Evolutionary conservation across 2,888 invertebrate species (phyloP), one percentile per base, ranked within the genome.

Genomic region (Lamproptera curius): DNA sequence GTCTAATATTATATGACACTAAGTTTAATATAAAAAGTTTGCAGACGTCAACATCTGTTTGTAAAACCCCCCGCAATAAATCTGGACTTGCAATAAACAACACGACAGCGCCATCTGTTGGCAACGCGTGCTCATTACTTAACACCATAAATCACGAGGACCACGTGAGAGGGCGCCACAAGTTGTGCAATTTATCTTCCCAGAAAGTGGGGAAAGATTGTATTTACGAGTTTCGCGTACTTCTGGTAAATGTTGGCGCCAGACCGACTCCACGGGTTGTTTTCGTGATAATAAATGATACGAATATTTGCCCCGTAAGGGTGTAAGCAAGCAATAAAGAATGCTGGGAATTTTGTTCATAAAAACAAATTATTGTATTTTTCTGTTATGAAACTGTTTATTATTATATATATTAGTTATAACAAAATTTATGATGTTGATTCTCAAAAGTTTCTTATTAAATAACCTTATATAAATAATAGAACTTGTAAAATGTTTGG

Each of bases 111-210:
- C 73, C 81, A 81, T 80, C 80, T 86, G 86, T 71, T 55, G 69
- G 51, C 67, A 71, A 71, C 74, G 63, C 61, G 63, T 62, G 65
- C 70, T 80, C 71, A 79, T 82, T 77, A 79, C 73, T 65, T 56
- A 54, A 15, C 16, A 54, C 62, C 10, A 78, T 84, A 84, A 85
- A 85, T 86, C 86, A 82, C 56, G 55, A 54, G 53, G 67, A 61
- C 68, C 72, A 68, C 65, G 65, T 70, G 67, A 83, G 85, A 80
- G 77, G 83, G 81, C 78, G 80, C 63, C 66, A 53, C 41, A 76
- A 81, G 71, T 83, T 78, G 49, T 39, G 60, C 61, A 64, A 79
- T 83, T 68, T 79, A 72, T 81, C 74, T 71, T 59, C 51, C 52
- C 51, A 36, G 62, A 63, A 68, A 69, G 59, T 60, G 51, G 57